phyloP scores from a whole-genome alignment of 1,140 invertebrate genomes.

The Zaprionus tsacasi region DNA sequence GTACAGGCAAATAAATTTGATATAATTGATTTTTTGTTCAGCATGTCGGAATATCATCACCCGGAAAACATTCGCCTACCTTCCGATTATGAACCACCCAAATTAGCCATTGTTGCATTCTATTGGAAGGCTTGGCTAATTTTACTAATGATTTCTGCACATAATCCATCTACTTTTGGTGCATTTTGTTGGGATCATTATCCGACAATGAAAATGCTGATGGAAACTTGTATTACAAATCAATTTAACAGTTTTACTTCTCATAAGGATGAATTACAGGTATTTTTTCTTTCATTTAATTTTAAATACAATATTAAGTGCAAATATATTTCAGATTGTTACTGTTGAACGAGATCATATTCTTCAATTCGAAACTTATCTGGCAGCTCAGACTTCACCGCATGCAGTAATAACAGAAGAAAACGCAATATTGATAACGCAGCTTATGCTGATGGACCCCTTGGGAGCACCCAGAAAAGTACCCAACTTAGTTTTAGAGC shows the following conservation, averaged over 20 bases:
- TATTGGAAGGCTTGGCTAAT: slow-evolving; percentile 98
- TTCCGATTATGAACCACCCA: slow-evolving; percentile 92
- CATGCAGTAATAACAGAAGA: slow-evolving; percentile 95
- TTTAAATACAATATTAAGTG: neutral
- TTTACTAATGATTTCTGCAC: slow-evolving; percentile 94
- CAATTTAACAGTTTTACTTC: slow-evolving; percentile 68
- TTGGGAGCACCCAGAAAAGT: slow-evolving; percentile 92
- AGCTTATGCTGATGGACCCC: slow-evolving; percentile 93
- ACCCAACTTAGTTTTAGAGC: slow-evolving; percentile 90
- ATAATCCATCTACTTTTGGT: slow-evolving; percentile 96
- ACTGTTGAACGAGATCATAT: slow-evolving; percentile 92
- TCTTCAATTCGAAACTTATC: slow-evolving; percentile 95
- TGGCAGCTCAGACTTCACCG: slow-evolving; percentile 93
- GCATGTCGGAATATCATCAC: slow-evolving; percentile 95
- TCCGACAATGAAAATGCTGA: slow-evolving; percentile 95
- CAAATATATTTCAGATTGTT: slow-evolving; percentile 85
- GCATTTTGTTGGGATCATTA: slow-evolving; percentile 94
- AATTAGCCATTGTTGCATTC: slow-evolving; percentile 93
- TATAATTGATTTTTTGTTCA: slow-evolving; percentile 95
- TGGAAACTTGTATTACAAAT: slow-evolving; percentile 99
- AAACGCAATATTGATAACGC: slow-evolving; percentile 93
- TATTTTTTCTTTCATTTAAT: slow-evolving; percentile 20
- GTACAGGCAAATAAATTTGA: slow-evolving; percentile 92
- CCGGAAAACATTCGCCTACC: slow-evolving; percentile 96
- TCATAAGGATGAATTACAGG: slow-evolving; percentile 80